Evolutionary conservation across 2,888 invertebrate species (phyloP), one percentile per base, ranked within the genome.

Genomic region (Reticulitermes lucifugus): DNA sequence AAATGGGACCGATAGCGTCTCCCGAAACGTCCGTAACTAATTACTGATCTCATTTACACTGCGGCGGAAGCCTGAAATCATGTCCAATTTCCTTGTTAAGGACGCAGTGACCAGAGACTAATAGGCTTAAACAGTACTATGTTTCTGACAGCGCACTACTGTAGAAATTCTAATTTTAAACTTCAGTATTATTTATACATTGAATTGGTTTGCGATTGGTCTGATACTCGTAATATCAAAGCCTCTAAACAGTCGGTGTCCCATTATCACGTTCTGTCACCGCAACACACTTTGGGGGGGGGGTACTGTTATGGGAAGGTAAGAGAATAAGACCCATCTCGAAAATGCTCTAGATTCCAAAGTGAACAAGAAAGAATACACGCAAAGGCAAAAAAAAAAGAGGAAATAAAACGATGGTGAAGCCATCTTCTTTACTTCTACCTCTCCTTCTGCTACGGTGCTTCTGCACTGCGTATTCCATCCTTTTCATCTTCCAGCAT

Each of bases 401-500:
- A 80, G 80, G 35, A 35, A 59, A 80, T 80, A 80, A 80, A 55
- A 79, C 46, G 51, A 43, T 51, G 51, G 29, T 55, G 55, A 59
- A 35, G 79, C 79, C 79, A 79, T 79, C 55, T 79, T 79, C 79
- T 79, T 79, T 29, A 51, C 29, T 29, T 55, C 79, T 25, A 7
- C n/a, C 65, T 65, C 65, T 14, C 55, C 79, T 7, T 43, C 79
- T 25, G 65, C 65, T 25, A 65, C 65, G n/a, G 12, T 25, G 65
- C 1, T 65, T n/a, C 25, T 25, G n/a, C 65, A 65, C 65, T 10
- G 1, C 25, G 65, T 65, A 65, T 65, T 65, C 46, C 29, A 29
- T 79, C 59, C 80, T 80, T 41, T 60, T 80, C 80, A 29, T 60
- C 80, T 80, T 59, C 46, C 59, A 80, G 80, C 60, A 80, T 80